Conservation (phyloP, 1,140 invertebrate species). For the Batillaria attramentaria region DNA sequence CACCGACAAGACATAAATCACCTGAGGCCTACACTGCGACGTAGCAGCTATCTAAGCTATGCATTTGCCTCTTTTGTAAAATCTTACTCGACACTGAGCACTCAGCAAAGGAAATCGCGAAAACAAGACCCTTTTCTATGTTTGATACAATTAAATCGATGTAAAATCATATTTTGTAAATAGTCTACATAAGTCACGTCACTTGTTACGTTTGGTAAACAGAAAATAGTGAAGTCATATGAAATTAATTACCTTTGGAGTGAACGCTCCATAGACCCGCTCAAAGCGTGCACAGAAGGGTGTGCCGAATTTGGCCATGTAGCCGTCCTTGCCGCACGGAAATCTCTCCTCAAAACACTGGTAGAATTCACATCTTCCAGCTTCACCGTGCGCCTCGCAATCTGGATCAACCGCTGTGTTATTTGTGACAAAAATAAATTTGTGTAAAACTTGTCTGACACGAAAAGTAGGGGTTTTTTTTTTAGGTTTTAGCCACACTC, state of each 20-base stretch:
- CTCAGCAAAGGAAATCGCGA: background rate
- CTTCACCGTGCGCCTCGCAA: slow-evolving; percentile 23
- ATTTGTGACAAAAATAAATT: no score
- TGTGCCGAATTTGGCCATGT: slow-evolving; percentile 28
- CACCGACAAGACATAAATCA: no score
- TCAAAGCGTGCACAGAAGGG: slow-evolving; percentile 34
- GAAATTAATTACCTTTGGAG: slow-evolving; percentile 28
- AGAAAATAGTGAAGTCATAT: no score
- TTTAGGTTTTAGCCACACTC: no score
- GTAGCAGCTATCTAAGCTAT: no score
- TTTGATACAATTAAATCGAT: background rate
- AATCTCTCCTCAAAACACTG: slow-evolving; percentile 35
- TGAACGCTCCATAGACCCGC: slow-evolving; percentile 5
- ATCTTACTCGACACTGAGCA: no score
- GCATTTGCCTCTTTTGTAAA: no score
- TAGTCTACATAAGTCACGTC: no score
- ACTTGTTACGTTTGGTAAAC: no score
- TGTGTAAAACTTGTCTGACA: no score
- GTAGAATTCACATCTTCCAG: slow-evolving; percentile 40
- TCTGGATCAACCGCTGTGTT: slow-evolving; percentile 18
- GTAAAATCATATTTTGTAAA: background rate
- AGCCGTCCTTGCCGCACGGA: slow-evolving; percentile 24
- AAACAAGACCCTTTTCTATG: background rate
- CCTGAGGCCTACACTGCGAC: no score
- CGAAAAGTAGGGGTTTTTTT: no score